Evolutionary conservation across 2,113 vertebrate genomes (phyloP), one percentile per base, ranked within the genome.

Genomic region (Neodontobutis hainanensis): DNA sequence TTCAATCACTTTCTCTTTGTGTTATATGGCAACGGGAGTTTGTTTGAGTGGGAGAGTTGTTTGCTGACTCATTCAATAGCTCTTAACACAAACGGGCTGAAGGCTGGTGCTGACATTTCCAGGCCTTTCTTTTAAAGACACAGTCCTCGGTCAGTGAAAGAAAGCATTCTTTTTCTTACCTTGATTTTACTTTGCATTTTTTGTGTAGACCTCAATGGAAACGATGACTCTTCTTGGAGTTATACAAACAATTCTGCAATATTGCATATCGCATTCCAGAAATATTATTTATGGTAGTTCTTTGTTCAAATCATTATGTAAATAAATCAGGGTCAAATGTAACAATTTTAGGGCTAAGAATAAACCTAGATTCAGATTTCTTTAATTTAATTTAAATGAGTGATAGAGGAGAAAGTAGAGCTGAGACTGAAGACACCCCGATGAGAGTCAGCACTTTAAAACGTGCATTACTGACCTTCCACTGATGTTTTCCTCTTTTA

Each of bases 41-140:
- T 44, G 40, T 38, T 52, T 64, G 45, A 40, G 44, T 14, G 49
- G 34, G 66, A 57, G 61, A 43, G 55, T 62, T 52, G 42, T 43
- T 63, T 63, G 82, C 72, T 78, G 82, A 68, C 64, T 86, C 75
- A 77, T 44, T 51, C 47, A 71, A 56, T 3, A 44, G 48, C 63
- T 45, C 48, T 49, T n/a, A 47, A 36, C 52, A 51, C 32, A 64
- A 43, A 47, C 11, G 2, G 5, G 46, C 11, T 48, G 50, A 70
- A 2, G 45, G 60, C 64, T 43, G 35, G 16, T 27, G 34, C 53
- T 80, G 78, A 82, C 78, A 85, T 82, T 78, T 80, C 65, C 16
- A 75, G 59, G 36, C 60, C 70, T 73, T 65, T 68, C 65, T 51
- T 51, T 75, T 56, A 16, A 62, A 68, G 61, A 56, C 3, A 43